phyloP scores from a whole-genome alignment of 1,140 invertebrate species.

The Drosophila pallidifrons region DNA sequence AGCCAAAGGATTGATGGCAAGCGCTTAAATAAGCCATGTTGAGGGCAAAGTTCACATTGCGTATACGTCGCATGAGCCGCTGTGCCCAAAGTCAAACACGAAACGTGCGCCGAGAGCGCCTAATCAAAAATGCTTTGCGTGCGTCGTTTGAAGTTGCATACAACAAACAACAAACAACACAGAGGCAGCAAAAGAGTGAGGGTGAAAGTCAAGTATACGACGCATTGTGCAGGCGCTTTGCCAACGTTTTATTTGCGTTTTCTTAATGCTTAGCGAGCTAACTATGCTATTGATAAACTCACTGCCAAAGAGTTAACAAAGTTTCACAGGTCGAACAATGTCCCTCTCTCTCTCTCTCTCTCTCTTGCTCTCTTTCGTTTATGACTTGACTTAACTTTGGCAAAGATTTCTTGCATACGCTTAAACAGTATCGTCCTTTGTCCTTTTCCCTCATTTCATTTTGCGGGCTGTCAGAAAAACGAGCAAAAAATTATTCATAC shows the following conservation, averaged over 20 bases:
- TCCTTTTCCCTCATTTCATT: conserved; percentile 9
- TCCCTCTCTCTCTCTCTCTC: background rate
- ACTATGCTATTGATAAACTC: conserved; percentile 43
- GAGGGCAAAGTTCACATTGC: conserved; percentile 68
- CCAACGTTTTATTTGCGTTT: conserved; percentile 66
- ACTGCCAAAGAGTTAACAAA: conserved; percentile 8
- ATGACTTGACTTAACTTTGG: conserved; percentile 18
- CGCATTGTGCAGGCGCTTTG: conserved; percentile 59
- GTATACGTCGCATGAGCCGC: conserved; percentile 60
- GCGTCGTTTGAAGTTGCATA: conserved; percentile 57
- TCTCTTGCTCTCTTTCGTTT: background rate
- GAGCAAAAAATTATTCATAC: conserved; percentile 59
- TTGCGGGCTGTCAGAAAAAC: conserved; percentile 61
- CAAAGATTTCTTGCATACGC: conserved; percentile 44
- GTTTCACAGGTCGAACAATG: conserved; percentile 13
- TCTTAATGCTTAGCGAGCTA: conserved; percentile 63
- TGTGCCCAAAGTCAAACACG: conserved; percentile 60
- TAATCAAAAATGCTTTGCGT: conserved; percentile 83
- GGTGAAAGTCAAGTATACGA: conserved; percentile 49
- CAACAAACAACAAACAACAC: conserved; percentile 13
- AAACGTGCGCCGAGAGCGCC: conserved; percentile 50
- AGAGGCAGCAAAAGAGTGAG: background rate
- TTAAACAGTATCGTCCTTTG: conserved; percentile 22
- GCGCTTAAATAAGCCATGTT: conserved; percentile 64
- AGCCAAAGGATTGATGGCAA: conserved; percentile 76